These are phyloP conservation scores for Orchesellides sinensis DNA, from an alignment of 2,888 invertebrate genomes.

Conservation along the genomic window DNA sequence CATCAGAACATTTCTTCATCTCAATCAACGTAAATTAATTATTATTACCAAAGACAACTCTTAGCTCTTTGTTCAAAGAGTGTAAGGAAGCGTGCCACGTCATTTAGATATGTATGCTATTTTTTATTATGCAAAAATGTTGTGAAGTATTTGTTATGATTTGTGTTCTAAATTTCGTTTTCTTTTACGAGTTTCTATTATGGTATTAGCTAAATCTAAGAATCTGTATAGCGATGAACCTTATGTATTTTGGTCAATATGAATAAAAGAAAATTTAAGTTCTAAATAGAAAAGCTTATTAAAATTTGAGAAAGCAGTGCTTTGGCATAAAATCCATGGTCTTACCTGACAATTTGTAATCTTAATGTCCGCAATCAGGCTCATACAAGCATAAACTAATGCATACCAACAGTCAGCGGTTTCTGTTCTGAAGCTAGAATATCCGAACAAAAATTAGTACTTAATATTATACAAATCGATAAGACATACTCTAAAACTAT, in stretches of 20 bases:
- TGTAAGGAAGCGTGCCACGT: slow-evolving; percentile 49
- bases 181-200: no score
- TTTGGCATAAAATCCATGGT: not conserved
- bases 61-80: slow-evolving; percentile 20
- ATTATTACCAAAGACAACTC: not conserved
- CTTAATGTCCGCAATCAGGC: slow-evolving; percentile 56
- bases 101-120: no score
- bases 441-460: not conserved
- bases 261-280: no score
- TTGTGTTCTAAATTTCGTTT: not conserved
- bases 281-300: no score
- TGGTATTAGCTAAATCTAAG: no score
- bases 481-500: not conserved
- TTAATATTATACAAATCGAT: not conserved
- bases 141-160: no score
- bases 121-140: slow-evolving; percentile 37
- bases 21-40: no score
- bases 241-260: no score
- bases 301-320: not conserved
- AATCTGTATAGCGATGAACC: no score
- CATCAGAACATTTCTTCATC: not conserved
- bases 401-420: slow-evolving; percentile 65
- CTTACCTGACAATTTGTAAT: slow-evolving; percentile 61
- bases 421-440: slow-evolving; percentile 52
- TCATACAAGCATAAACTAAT: slow-evolving; percentile 54